Evolutionary conservation across 2,888 invertebrate species (phyloP).

Genomic region (Macrosoma leucophasiata): DNA sequence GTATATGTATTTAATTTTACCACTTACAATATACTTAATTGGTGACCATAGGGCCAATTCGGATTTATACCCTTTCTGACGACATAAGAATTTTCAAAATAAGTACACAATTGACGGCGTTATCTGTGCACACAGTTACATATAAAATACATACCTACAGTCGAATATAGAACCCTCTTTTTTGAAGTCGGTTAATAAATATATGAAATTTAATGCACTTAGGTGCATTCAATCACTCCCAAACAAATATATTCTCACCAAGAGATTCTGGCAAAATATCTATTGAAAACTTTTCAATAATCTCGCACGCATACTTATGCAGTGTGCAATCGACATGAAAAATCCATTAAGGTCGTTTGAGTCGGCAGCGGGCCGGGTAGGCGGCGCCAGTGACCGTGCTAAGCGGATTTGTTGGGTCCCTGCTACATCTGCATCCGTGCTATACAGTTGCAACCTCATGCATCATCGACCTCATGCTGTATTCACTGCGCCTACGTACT

Average conservation of each 20-base stretch:
- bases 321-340: conserved; percentile 71
- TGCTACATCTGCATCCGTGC: conserved; percentile 25
- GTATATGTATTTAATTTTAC: no score
- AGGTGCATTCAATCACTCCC: no score
- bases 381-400: conserved; percentile 66
- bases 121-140: no score
- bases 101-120: no score
- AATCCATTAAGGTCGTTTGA: conserved; percentile 63
- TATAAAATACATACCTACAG: no score
- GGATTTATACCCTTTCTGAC: no score
- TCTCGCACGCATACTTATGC: conserved; percentile 47
- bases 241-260: background rate
- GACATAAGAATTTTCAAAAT: no score
- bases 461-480: conserved; percentile 20
- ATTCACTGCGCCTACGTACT: no score
- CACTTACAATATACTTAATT: no score
- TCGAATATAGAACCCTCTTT: no score
- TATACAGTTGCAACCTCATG: conserved; percentile 21
- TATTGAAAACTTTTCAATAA: conserved; percentile 42
- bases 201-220: background rate
- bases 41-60: no score
- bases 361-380: conserved; percentile 47
- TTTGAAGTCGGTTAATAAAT: background rate
- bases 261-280: conserved; percentile 16
- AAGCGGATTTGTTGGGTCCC: conserved; percentile 66